phyloP scores from a whole-genome alignment of 2,113 vertebrate species.

The Eudyptes chrysolophus region DNA sequence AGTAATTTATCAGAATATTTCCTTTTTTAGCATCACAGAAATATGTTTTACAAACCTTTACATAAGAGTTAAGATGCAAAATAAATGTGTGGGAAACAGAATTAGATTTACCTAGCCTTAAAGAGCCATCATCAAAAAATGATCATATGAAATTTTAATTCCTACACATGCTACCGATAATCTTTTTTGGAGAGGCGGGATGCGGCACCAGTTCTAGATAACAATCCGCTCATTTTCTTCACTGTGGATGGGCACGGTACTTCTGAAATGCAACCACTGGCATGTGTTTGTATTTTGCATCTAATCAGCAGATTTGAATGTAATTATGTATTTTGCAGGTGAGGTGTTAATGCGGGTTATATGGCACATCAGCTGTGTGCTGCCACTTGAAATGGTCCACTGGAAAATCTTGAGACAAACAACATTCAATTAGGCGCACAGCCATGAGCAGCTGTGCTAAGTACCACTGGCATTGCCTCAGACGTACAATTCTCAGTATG shows the following conservation, averaged over 20 bases:
- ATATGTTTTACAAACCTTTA: neutral
- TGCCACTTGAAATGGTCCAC: slow-evolving; percentile 48
- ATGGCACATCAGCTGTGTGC: slow-evolving; percentile 27
- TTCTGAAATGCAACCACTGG: neutral
- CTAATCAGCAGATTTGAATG: slow-evolving; percentile 27
- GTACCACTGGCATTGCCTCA: slow-evolving; percentile 27
- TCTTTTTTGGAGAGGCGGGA: neutral
- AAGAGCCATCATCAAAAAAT: neutral
- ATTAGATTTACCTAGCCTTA: neutral
- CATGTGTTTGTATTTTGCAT: slow-evolving; percentile 9
- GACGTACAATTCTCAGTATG: neutral
- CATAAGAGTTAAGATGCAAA: neutral
- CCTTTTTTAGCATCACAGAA: neutral
- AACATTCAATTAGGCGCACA: slow-evolving; percentile 27
- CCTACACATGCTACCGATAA: neutral
- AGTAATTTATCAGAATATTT: slow-evolving; percentile 9
- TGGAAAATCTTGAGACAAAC: slow-evolving; percentile 55
- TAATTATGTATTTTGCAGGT: slow-evolving; percentile 46
- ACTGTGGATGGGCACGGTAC: neutral
- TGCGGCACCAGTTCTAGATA: neutral
- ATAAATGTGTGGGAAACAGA: neutral
- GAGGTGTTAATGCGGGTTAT: slow-evolving; percentile 31
- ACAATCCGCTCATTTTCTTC: neutral
- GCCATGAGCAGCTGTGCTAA: slow-evolving; percentile 42
- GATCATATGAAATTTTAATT: neutral